Evolutionary conservation across 2,888 invertebrate genomes (phyloP).

Genomic region (Andrena fulva): DNA sequence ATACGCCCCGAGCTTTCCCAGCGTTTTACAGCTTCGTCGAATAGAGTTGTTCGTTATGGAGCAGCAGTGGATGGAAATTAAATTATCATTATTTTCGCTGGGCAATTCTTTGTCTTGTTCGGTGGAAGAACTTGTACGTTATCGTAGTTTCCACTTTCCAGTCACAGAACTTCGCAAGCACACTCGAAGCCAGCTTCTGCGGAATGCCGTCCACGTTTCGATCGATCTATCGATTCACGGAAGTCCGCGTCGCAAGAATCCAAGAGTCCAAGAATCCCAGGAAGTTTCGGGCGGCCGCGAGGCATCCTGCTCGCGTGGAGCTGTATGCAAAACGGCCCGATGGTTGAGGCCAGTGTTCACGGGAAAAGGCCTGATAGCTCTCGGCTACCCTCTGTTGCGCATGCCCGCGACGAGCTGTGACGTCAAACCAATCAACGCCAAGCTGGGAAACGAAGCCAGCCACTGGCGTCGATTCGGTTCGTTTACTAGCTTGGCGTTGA

Average conservation of each 20-base stretch:
- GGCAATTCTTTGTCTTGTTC: too few relatives aligned
- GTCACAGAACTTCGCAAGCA: too few relatives aligned
- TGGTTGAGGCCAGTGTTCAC: constrained; percentile 15
- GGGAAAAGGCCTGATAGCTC: too few relatives aligned
- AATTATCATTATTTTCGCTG: too few relatives aligned
- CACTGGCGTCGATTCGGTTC: too few relatives aligned
- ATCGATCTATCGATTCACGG: constrained; percentile 45
- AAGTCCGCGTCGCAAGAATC: constrained; percentile 43
- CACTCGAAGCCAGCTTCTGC: background rate
- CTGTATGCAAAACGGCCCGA: constrained; percentile 40
- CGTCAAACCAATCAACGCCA: too few relatives aligned
- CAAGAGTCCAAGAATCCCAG: constrained; percentile 42
- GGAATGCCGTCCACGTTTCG: constrained; percentile 36
- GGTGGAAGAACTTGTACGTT: too few relatives aligned
- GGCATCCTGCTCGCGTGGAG: constrained; percentile 13
- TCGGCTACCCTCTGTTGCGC: too few relatives aligned
- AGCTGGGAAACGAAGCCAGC: too few relatives aligned
- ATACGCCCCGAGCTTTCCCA: background rate
- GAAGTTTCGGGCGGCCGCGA: constrained; percentile 23
- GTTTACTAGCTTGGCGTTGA: too few relatives aligned
- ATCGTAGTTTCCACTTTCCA: background rate
- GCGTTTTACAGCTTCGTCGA: background rate
- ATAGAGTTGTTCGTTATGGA: background rate
- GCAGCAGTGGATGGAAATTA: too few relatives aligned
- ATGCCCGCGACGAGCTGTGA: too few relatives aligned